Percentiles rank a stretch among this genome's conserved stretches.
These are phyloP conservation scores for Cyrtonyx montezumae DNA, from an alignment of 2,113 vertebrate species.

Conservation along the genomic window DNA sequence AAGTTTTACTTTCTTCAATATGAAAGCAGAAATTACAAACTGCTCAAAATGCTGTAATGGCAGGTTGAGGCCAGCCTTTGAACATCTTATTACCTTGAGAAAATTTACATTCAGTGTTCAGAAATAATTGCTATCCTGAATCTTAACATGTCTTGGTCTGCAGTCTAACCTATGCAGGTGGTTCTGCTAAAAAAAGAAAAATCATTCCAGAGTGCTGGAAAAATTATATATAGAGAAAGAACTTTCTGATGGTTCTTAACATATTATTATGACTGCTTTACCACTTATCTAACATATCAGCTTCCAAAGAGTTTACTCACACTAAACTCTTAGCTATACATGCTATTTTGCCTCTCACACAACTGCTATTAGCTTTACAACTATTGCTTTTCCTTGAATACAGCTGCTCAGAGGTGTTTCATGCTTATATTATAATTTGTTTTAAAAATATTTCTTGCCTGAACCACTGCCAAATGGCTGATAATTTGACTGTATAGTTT, in stretches of 20 bases:
- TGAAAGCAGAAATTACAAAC: slow-evolving; percentile 20
- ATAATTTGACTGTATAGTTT: slow-evolving; percentile 10
- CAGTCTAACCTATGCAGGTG: neutral
- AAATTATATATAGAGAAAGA: neutral
- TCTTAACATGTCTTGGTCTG: slow-evolving; percentile 20
- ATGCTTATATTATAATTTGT: neutral
- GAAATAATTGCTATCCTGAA: slow-evolving; percentile 39
- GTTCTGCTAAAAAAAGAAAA: neutral
- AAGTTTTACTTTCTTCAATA: neutral
- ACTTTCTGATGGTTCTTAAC: neutral
- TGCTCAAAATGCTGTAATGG: neutral
- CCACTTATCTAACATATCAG: neutral
- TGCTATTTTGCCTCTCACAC: neutral
- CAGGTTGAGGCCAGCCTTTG: slow-evolving; percentile 35
- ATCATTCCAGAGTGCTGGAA: neutral
- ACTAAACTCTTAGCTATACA: neutral
- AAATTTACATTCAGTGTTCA: slow-evolving; percentile 24
- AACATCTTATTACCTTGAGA: slow-evolving; percentile 33
- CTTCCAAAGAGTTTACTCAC: neutral
- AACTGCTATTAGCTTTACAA: neutral
- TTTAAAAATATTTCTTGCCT: slow-evolving; percentile 32
- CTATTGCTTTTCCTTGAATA: slow-evolving; percentile 28
- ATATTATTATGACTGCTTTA: neutral
- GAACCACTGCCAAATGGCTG: slow-evolving; percentile 19
- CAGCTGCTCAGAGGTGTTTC: neutral